Conservation (phyloP, 2,888 invertebrate genomes). For the Pyralis farinalis region DNA sequence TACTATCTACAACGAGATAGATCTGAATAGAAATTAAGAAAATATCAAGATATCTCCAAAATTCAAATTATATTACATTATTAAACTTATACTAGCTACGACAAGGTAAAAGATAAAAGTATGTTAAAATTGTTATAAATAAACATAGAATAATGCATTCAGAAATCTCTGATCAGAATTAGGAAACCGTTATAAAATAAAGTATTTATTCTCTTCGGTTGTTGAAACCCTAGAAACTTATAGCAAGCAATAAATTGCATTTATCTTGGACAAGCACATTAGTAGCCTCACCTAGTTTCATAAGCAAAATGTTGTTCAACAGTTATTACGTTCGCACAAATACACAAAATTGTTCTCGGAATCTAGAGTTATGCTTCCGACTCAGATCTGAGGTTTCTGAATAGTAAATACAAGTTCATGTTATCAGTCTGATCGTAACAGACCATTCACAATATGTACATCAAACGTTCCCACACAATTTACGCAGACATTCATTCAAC, state of each 20-base stretch:
- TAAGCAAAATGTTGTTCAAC: neutral
- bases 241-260: neutral
- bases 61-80: no score
- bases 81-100: neutral
- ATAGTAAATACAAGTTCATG: neutral
- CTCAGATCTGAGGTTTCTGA: neutral
- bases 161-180: neutral
- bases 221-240: neutral
- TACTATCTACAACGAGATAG: slow-evolving; percentile 8
- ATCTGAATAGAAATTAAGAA: neutral
- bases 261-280: neutral
- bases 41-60: no score
- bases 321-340: neutral
- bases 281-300: neutral
- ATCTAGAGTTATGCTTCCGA: neutral
- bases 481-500: neutral
- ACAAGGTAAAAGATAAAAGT: neutral
- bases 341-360: neutral
- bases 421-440: neutral
- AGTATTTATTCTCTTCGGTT: neutral
- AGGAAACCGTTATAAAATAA: neutral
- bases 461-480: neutral
- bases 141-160: neutral
- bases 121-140: neutral
- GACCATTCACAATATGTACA: no score